A percentile compares a stretch with the other conserved stretches of the same genome.
These are phyloP conservation scores for Rhagophthalmus giganteus DNA, from an alignment of 2,888 invertebrate species.

Conservation along the genomic window DNA sequence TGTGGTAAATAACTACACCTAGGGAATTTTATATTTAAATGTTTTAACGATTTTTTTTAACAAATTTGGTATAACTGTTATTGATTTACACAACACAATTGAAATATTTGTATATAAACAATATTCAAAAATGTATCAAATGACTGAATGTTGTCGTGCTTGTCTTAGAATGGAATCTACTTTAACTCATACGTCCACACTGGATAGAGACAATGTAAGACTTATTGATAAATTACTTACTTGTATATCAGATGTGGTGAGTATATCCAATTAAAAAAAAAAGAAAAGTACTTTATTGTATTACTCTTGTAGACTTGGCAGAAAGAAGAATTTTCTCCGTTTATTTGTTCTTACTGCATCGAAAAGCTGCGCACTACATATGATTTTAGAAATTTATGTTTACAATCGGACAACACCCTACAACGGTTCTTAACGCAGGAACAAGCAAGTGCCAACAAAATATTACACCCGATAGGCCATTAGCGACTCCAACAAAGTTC, in stretches of 20 bases:
- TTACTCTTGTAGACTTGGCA: slow-evolving; percentile 23
- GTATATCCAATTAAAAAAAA: slow-evolving; percentile 1
- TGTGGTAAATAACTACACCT: too few species aligned
- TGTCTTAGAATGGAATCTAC: slow-evolving; percentile 25
- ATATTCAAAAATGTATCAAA: slow-evolving; percentile 24
- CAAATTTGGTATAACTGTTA: not conserved
- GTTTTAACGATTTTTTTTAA: too few species aligned
- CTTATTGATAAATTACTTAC: slow-evolving; percentile 27
- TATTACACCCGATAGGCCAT: slow-evolving; percentile 23
- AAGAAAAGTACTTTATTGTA: not conserved
- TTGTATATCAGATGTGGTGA: slow-evolving; percentile 29
- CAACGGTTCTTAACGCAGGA: slow-evolving; percentile 20
- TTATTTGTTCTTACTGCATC: slow-evolving; percentile 25
- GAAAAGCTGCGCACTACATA: slow-evolving; percentile 27
- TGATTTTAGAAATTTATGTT: slow-evolving; percentile 27
- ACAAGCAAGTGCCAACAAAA: slow-evolving; percentile 29
- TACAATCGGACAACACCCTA: slow-evolving; percentile 23
- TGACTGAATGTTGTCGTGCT: slow-evolving; percentile 22
- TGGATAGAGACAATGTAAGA: slow-evolving; percentile 27
- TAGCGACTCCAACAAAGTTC: slow-evolving; percentile 44
- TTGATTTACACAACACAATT: not conserved
- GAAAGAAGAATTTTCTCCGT: slow-evolving; percentile 20
- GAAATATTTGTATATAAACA: slow-evolving; percentile 21
- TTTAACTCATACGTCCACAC: slow-evolving; percentile 24
- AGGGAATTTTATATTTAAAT: too few species aligned